phyloP scores from a whole-genome alignment of 1,140 invertebrate species.

The Bombus vancouverensis region DNA sequence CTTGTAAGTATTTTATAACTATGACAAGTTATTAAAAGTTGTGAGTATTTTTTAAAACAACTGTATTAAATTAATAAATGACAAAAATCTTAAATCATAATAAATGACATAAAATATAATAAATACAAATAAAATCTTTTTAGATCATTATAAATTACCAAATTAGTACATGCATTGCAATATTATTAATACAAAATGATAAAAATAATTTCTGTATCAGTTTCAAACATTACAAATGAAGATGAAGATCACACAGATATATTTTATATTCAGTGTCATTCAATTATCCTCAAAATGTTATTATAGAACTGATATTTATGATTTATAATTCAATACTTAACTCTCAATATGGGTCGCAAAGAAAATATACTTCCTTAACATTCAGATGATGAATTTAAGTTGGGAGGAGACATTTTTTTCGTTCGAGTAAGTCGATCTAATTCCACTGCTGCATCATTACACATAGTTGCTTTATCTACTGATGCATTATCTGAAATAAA shows the following conservation, averaged over 20 bases:
- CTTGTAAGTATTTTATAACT: background rate
- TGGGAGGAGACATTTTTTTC: slow-evolving; percentile 84
- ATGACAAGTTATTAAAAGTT: background rate
- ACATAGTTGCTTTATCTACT: slow-evolving; percentile 87
- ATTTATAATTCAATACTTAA: background rate
- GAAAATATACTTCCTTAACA: slow-evolving; percentile 65
- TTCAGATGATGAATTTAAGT: slow-evolving; percentile 77
- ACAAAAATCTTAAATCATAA: background rate
- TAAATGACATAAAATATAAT: background rate
- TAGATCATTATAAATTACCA: background rate
- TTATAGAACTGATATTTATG: background rate
- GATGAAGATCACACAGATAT: background rate
- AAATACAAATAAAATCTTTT: background rate
- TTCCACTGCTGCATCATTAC: slow-evolving; percentile 95
- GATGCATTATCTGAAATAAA: slow-evolving; percentile 78
- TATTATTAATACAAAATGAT: background rate
- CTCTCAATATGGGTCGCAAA: slow-evolving; percentile 41
- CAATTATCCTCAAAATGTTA: background rate
- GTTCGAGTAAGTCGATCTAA: slow-evolving; percentile 92
- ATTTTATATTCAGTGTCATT: background rate
- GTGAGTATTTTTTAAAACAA: background rate
- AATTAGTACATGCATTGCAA: background rate
- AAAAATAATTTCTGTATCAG: background rate
- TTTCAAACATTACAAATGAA: background rate
- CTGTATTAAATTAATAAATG: background rate